A percentile compares a stretch with the other conserved stretches of the same genome.
Conservation (phyloP, 2,797 vertebrate species). For the Megaceryle alcyon region DNA sequence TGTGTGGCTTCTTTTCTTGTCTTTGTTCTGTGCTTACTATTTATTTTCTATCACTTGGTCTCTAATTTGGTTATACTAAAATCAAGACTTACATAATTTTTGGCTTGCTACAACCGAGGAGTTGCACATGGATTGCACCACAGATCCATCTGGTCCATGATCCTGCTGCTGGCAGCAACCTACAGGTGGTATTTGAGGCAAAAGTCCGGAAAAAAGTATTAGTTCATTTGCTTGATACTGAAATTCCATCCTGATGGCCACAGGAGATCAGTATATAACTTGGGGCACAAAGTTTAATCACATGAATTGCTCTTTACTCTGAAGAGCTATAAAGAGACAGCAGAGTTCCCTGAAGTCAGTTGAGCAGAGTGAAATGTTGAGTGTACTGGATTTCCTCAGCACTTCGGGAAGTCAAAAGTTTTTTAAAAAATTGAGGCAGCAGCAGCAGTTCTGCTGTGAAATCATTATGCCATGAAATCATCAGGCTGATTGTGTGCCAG, state of each 20-base stretch:
- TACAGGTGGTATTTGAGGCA: not conserved
- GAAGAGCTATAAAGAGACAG: slow-evolving; percentile 21
- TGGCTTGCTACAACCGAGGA: not conserved
- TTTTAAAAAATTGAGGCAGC: not conserved
- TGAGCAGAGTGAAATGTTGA: not conserved
- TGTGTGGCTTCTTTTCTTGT: not conserved
- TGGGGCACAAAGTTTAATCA: not conserved
- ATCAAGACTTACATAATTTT: not conserved
- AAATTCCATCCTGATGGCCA: slow-evolving; percentile 24
- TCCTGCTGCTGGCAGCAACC: not conserved
- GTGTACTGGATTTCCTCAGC: not conserved
- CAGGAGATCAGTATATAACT: slow-evolving; percentile 13
- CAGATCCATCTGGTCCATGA: not conserved
- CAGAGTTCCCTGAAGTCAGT: not conserved
- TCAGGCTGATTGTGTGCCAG: not conserved
- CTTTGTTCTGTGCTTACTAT: not conserved
- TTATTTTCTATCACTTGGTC: not conserved
- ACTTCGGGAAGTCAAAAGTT: not conserved
- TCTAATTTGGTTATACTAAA: not conserved
- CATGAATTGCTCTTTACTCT: not conserved
- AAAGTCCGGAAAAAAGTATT: not conserved
- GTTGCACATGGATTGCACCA: not conserved
- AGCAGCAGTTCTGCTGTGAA: not conserved
- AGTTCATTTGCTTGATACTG: not conserved
- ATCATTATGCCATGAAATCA: not conserved